phyloP scores from a whole-genome alignment of 2,888 invertebrate genomes.

The Epinotia nisella region DNA sequence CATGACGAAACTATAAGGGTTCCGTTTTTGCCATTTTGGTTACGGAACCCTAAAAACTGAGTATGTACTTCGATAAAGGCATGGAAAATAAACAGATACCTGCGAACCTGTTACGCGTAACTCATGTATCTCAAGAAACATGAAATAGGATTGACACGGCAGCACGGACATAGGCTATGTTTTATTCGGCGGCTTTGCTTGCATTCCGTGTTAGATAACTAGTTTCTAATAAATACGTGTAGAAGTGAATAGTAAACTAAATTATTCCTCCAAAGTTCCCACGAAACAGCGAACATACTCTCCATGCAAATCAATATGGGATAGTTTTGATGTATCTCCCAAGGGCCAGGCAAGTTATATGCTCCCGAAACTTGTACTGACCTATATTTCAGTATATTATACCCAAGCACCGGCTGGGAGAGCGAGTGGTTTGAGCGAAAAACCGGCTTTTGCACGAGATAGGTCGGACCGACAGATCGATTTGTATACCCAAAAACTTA shows the following conservation, averaged over 20 bases:
- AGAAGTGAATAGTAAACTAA: neutral
- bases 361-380: constrained; percentile 19
- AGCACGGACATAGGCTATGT: no score
- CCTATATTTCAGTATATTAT: constrained; percentile 23
- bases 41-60: no score
- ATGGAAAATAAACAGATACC: no score
- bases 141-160: no score
- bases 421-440: neutral
- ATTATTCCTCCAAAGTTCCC: neutral
- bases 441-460: neutral
- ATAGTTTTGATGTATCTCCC: constrained; percentile 22
- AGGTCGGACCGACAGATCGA: neutral
- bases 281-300: constrained; percentile 7
- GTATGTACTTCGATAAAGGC: no score
- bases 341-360: constrained; percentile 1
- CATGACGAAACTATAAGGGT: no score
- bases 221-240: neutral
- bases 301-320: constrained; percentile 20
- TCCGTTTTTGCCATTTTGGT: no score
- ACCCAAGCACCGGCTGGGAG: neutral
- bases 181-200: no score
- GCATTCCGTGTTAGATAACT: no score
- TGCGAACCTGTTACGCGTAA: no score
- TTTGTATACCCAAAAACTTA: no score
- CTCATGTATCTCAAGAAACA: no score